phyloP scores from a whole-genome alignment of 1,140 invertebrate genomes.

The Ceratitis capitata region DNA sequence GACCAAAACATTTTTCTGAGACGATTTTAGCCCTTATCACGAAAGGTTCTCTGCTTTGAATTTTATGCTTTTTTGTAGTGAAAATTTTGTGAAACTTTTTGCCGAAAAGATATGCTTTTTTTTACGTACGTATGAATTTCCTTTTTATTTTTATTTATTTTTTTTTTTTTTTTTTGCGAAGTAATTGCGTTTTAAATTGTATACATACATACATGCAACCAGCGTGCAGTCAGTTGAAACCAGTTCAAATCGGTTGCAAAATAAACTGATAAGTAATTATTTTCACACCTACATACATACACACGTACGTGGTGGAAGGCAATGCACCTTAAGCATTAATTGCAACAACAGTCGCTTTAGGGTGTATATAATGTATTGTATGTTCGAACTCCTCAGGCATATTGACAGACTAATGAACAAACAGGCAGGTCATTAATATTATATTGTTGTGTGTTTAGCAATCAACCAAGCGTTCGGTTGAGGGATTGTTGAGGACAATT shows the following conservation, averaged over 20 bases:
- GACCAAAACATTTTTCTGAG: no score
- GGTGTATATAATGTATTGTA: no score
- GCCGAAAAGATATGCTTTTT: background rate
- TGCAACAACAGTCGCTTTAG: conserved; percentile 4
- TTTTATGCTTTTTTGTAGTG: background rate
- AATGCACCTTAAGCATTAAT: conserved; percentile 2
- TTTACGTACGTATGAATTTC: background rate
- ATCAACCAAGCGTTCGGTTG: background rate
- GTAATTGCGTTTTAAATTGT: conserved; percentile 35
- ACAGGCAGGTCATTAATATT: conserved; percentile 15
- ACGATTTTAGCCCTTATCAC: no score
- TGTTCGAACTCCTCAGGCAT: background rate
- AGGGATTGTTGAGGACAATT: no score
- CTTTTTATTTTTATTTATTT: background rate
- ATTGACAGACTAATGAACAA: conserved; percentile 16
- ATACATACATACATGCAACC: background rate
- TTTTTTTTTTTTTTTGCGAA: background rate
- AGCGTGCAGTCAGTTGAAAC: background rate
- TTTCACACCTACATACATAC: no score
- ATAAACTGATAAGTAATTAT: background rate
- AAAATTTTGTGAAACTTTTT: background rate
- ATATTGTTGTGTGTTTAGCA: background rate
- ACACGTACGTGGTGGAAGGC: background rate
- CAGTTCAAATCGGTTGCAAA: conserved; percentile 10
- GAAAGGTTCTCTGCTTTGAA: background rate